Evolutionary conservation across 2,888 invertebrate species (phyloP).

Genomic region (Drosophila ustulata): DNA sequence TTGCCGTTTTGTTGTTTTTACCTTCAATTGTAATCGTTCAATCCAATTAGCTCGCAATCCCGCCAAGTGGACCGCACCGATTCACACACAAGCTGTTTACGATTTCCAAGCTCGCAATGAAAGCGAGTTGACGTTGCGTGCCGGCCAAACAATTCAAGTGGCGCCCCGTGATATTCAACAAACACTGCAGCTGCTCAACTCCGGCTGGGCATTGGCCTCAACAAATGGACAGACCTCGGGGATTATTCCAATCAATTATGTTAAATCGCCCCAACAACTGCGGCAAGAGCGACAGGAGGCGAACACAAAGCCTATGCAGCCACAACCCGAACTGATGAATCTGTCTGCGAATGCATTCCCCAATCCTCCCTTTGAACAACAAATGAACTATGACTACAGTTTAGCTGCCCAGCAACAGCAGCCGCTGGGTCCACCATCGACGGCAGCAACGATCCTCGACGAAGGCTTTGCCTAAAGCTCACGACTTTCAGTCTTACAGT

Average conservation of each 20-base stretch:
- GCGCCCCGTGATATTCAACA: constrained; percentile 94
- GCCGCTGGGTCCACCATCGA: constrained; percentile 71
- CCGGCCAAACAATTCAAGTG: constrained; percentile 91
- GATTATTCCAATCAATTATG: constrained; percentile 88
- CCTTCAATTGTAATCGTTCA: constrained; percentile 12
- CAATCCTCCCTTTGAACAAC: constrained; percentile 66
- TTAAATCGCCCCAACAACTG: constrained; percentile 81
- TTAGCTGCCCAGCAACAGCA: constrained; percentile 64
- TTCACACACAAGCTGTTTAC: constrained; percentile 89
- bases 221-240: constrained; percentile 87
- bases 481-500: too few relatives aligned
- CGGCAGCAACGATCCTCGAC: constrained; percentile 42
- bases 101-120: constrained; percentile 90
- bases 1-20: constrained; percentile 8
- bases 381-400: constrained; percentile 65
- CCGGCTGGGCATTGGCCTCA: constrained; percentile 89
- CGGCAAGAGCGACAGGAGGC: constrained; percentile 65
- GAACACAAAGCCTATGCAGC: constrained; percentile 22
- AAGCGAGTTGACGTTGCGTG: constrained; percentile 91
- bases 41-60: constrained; percentile 87
- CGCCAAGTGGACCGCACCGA: constrained; percentile 89
- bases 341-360: constrained; percentile 75
- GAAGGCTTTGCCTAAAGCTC: constrained; percentile 55
- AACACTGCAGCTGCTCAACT: constrained; percentile 87
- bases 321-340: constrained; percentile 73